Evolutionary conservation across 2,113 vertebrate species (phyloP).

Genomic region (Hippocampus zosterae): DNA sequence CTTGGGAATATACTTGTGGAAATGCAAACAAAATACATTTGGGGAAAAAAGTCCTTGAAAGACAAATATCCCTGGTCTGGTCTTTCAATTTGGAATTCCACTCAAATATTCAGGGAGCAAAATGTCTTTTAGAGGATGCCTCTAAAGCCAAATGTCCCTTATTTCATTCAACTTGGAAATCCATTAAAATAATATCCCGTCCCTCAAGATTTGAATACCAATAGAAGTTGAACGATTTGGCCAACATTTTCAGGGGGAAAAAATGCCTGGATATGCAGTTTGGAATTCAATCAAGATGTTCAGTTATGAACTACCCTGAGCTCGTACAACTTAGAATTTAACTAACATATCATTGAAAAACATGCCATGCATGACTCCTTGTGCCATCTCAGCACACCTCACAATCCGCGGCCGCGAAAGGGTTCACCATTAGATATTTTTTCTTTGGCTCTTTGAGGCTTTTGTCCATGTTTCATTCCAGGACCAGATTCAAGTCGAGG

Average conservation of each 20-base stretch:
- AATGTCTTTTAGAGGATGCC: not conserved
- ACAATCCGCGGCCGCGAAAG: not conserved
- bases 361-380: too few relatives aligned
- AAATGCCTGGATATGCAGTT: too few relatives aligned
- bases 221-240: too few relatives aligned
- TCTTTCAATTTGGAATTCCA: not conserved
- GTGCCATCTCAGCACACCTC: too few relatives aligned
- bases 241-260: too few relatives aligned
- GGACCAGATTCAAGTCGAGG: not conserved
- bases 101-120: not conserved
- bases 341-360: not conserved
- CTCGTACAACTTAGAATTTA: not conserved
- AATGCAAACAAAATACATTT: too few relatives aligned
- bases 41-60: slow-evolving; percentile 4
- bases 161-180: not conserved
- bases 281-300: too few relatives aligned
- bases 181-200: too few relatives aligned
- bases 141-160: not conserved
- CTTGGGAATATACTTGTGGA: too few relatives aligned
- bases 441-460: not conserved
- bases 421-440: not conserved
- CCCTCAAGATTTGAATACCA: too few relatives aligned
- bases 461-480: not conserved
- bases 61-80: not conserved
- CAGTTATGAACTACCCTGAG: not conserved